Base-by-base conservation (phyloP, 2,797 vertebrate genomes). In the Coilia nasus region DNA sequence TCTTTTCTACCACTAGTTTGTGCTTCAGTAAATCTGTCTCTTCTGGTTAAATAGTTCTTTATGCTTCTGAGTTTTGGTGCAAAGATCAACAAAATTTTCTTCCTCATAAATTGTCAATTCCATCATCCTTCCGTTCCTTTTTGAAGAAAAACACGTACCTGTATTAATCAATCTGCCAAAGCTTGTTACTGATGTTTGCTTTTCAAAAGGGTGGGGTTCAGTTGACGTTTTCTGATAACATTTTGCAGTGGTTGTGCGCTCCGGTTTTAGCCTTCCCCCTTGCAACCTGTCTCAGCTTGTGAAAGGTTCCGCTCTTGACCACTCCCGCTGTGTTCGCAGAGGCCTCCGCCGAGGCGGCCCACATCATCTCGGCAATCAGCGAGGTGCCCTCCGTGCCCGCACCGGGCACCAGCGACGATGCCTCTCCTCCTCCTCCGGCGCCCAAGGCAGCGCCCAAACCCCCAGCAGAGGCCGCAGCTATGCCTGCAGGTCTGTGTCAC, bases 341-440 rank as follows among this genome's bases (percentile, higher is more conserved):
- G 84, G 93, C 95, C 88, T 95, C 96, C 81, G 92, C 94, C 84
- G 96, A 98, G 91, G 98, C 96, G 5, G 96, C 97, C 89, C 97
- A 97, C 88, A 97, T 99, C 93, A 97, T 99, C 93, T 98, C 97
- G 44, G 97, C 97, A 88, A 96, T 98, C 89, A 94, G 97, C 82
- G 98, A 98, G 47, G 95, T 96, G 9, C 83, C 94, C 54, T 96
- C 97, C 0, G 91, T 98, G 86, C 98, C 98, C 81, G 98, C 97
- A 86, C 96, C 98, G 0, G 95, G 88, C 46, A 94, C 94, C 85
- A 95, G 96, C 89, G 95, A 95, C 88, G 94, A 96, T 54, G 50
- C 50, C 50, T 54, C 50, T 54, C 9, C 50, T 54, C 50, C 50
- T 54, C 50, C 50, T 54, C 6, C 92, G 91, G 15, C 91, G 83